Evolutionary conservation across 2,888 invertebrate species (phyloP), one percentile per base, ranked within the genome.

Genomic region (Eustalomyia histrio): DNA sequence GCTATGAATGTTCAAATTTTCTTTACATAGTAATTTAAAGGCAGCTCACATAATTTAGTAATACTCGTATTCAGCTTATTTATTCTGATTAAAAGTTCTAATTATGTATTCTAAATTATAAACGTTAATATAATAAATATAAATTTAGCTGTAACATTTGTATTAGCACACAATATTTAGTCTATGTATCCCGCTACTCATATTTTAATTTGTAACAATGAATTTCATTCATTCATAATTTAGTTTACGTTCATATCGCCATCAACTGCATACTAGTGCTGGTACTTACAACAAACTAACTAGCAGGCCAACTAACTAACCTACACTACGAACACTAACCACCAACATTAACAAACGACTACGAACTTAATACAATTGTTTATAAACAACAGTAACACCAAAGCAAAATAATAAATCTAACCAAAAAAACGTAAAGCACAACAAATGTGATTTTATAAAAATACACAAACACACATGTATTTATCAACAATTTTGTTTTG

Each of bases 401-500:
- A 9, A 64, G 39, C 58, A 65, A 58, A 47, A n/a, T n/a, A n/a
- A n/a, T 35, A 29, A 52, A 65, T 33, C 33, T 16, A 39, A 18
- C 35, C 47, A 50, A 33, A 24, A 43, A 35, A 65, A 53, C 7
- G 10, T 47, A 18, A 53, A 24, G 43, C 39, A 39, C 10, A 39
- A 39, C 8, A 39, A 47, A 47, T 47, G n/a, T n/a, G n/a, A n/a
- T n/a, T n/a, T n/a, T n/a, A 29, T 29, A 60, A 29, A 33, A 16
- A 72, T n/a, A n/a, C 52, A 71, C 55, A 79, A 47, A 1, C 12
- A 55, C 29, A 35, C 35, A 57, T 74, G n/a, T 55, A 50, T 69
- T 76, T 78, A 82, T 83, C 64, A 55, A 39, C 60, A n/a, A 79
- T 71, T 84, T 78, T 84, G 83, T 84, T 84, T 84, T 84, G 84